These are phyloP conservation scores for Lasius platythorax DNA, from an alignment of 2,888 invertebrate species.

Conservation along the genomic window DNA sequence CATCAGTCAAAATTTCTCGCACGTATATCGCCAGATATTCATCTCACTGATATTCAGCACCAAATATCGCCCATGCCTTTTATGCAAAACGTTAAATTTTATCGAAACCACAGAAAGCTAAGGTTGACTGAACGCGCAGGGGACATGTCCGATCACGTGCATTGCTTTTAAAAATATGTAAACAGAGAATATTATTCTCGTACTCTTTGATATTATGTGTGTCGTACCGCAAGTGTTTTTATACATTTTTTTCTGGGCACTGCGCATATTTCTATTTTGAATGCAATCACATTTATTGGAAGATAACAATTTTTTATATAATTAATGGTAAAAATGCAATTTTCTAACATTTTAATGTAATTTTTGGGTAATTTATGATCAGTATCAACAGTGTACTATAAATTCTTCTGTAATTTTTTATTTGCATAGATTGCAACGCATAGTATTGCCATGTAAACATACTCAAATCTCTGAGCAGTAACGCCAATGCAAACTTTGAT, in stretches of 20 bases:
- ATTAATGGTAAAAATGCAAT: neutral
- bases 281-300: neutral
- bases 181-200: slow-evolving; percentile 67
- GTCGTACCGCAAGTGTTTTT: neutral
- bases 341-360: neutral
- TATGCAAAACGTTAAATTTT: slow-evolving; percentile 69
- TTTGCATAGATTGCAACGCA: slow-evolving; percentile 9
- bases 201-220: slow-evolving; percentile 14
- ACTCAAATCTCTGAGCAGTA: slow-evolving; percentile 25
- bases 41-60: slow-evolving; percentile 64
- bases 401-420: slow-evolving; percentile 24
- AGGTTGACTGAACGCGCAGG: slow-evolving; percentile 42
- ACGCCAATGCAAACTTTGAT: slow-evolving; percentile 48
- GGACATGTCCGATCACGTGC: slow-evolving; percentile 61
- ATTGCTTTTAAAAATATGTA: slow-evolving; percentile 59
- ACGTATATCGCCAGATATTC: slow-evolving; percentile 68
- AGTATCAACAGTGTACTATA: neutral
- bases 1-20: slow-evolving; percentile 71
- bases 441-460: slow-evolving; percentile 29
- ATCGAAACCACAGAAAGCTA: slow-evolving; percentile 35
- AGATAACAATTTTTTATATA: neutral
- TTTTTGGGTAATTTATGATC: neutral
- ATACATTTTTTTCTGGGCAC: neutral
- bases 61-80: slow-evolving; percentile 64
- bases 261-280: neutral